Conservation (phyloP, 2,888 invertebrate species). For the Eulithis prunata region DNA sequence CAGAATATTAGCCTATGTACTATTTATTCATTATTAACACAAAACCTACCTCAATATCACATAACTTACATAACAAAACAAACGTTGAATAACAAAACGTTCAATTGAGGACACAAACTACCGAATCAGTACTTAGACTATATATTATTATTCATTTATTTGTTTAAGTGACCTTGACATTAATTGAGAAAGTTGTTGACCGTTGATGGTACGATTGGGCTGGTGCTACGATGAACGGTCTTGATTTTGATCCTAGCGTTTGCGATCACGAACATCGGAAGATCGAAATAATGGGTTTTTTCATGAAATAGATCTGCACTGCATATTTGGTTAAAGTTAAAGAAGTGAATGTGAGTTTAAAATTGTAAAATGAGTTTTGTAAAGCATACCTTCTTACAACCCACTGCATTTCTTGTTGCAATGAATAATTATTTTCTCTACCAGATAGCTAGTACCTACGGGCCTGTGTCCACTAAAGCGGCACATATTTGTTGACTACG, state of each 20-base stretch:
- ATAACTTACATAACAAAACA: not conserved
- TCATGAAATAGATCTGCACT: no score
- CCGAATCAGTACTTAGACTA: not conserved
- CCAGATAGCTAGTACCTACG: slow-evolving; percentile 4
- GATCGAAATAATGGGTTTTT: no score
- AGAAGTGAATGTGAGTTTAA: no score
- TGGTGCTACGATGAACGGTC: no score
- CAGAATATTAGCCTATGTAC: no score
- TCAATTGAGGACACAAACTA: slow-evolving; percentile 1
- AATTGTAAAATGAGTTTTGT: no score
- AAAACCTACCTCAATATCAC: no score
- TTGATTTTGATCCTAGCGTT: no score
- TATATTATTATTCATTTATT: slow-evolving; percentile 12
- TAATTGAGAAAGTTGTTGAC: slow-evolving; percentile 5
- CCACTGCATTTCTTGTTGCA: slow-evolving; percentile 8
- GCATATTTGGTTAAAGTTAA: no score
- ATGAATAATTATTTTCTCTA: slow-evolving; percentile 5
- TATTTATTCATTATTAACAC: no score
- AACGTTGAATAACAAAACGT: slow-evolving; percentile 2
- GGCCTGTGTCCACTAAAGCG: slow-evolving; percentile 4
- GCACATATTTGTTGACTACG: no score
- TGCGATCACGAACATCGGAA: no score
- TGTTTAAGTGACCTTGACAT: slow-evolving; percentile 11
- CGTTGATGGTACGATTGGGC: not conserved
- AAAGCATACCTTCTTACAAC: slow-evolving; percentile 2